Base-by-base conservation (phyloP, 2,113 vertebrate species). In the Barbus barbus region DNA sequence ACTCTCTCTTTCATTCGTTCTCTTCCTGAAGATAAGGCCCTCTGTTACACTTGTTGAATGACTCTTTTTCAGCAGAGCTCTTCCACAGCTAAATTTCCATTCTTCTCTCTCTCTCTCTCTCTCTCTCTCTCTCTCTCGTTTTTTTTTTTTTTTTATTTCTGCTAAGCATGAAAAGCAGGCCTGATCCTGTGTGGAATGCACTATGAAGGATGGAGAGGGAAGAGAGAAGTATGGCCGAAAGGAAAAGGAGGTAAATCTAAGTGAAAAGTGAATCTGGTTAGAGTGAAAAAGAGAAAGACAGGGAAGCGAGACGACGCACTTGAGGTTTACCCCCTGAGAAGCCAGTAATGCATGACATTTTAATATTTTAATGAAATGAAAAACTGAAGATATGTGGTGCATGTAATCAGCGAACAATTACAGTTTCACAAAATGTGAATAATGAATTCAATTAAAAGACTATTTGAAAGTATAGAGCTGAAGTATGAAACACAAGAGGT, bases 151-250 rank as follows among this genome's bases (percentile, higher is more conserved):
- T 81, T 46, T 46, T 67, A 72, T 79, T 90, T 13, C 85, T 91
- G 88, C 78, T 82, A 81, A 88, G 91, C 90, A 89, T 91, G 76
- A 89, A 90, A 92, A 90, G 91, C 92, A 93, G 91, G 92, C 93
- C 91, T 89, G 91, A 92, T 93, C 93, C 93, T 93, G 88, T 92
- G 91, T 87, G 93, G 93, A 94, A 90, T 93, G 94, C 86, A 89
- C 78, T 84, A 31, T 67, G 79, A 84, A 85, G 77, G 79, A 69
- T 33, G 63, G 76, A 60, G 33, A 36, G 69, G 84, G 69, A 82
- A 80, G 75, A 86, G 63, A 83, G 83, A 51, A 63, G 28, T 71
- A 7, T 48, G 46, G 63, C 46, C 6, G 46, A 61, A 38, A 46
- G 74, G 61, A 67, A 51, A 58, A n/a, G 51, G 41, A 76, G 65